phyloP scores from a whole-genome alignment of 37 sponge, comb jelly and placozoan species.

The Tethya wilhelma region DNA sequence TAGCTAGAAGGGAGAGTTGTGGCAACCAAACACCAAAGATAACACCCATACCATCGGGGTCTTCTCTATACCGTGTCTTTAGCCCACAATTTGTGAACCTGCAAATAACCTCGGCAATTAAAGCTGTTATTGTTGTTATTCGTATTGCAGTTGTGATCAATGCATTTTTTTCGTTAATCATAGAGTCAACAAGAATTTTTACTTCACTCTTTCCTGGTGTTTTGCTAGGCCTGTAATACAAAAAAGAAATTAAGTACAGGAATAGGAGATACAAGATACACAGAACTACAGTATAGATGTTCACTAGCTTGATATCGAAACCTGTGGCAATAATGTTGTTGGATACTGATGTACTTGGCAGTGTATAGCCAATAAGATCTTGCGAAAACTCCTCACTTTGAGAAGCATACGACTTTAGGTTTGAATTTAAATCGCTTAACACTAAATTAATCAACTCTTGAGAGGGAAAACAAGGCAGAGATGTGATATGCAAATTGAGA shows the following conservation, averaged over 20 bases:
- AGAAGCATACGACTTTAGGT: not conserved
- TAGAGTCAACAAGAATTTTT: not conserved
- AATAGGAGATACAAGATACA: not conserved
- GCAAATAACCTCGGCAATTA: not conserved
- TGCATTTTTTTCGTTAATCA: not conserved
- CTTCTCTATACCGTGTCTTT: not conserved
- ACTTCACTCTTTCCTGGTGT: not conserved
- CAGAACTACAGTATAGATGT: not conserved
- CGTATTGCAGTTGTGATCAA: not conserved
- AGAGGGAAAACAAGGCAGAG: too few species aligned
- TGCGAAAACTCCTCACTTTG: too few species aligned
- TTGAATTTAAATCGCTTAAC: too few species aligned
- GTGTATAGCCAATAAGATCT: too few species aligned
- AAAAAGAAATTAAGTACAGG: too few species aligned
- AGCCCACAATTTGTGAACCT: not conserved
- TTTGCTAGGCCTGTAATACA: too few species aligned
- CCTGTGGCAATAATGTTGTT: not conserved
- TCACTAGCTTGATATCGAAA: not conserved
- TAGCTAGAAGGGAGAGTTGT: not conserved
- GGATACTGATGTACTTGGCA: too few species aligned
- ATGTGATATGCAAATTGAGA: not conserved
- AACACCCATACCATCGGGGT: not conserved
- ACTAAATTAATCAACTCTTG: too few species aligned
- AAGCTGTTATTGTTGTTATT: not conserved
- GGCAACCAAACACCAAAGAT: not conserved